Conservation (phyloP, 1,140 invertebrate genomes). For the Lasioglossum baleicum region DNA sequence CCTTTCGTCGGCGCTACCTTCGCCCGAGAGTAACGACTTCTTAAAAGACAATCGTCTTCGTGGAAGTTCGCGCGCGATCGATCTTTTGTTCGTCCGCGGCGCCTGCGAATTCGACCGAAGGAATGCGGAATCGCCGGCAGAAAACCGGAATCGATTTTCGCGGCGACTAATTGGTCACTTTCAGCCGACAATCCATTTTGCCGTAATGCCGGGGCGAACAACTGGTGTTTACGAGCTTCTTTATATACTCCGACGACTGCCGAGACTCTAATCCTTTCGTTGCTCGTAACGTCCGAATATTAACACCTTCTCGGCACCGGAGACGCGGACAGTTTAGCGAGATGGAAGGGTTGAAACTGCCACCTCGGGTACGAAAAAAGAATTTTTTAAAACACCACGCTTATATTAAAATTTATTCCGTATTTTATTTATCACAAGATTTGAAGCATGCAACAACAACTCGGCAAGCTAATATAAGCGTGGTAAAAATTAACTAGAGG, state of each 20-base stretch:
- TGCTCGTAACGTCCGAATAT: too few species aligned
- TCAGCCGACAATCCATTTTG: neutral
- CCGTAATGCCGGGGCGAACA: neutral
- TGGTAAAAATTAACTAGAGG: too few species aligned
- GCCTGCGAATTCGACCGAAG: neutral
- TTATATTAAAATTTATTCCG: too few species aligned
- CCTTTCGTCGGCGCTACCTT: neutral
- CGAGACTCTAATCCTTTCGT: neutral
- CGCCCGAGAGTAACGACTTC: conserved; percentile 31
- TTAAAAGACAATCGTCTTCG: conserved; percentile 32
- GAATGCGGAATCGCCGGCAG: conserved; percentile 16
- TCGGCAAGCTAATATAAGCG: too few species aligned
- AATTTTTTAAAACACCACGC: too few species aligned
- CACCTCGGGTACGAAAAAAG: too few species aligned
- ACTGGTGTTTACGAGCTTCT: neutral
- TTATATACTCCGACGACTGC: too few species aligned
- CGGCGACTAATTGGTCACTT: neutral
- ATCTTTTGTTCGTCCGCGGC: neutral
- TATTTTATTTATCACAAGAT: too few species aligned
- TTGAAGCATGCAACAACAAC: too few species aligned
- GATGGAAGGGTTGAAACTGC: too few species aligned
- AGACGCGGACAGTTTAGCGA: too few species aligned
- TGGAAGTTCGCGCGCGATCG: conserved; percentile 1
- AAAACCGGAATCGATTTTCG: conserved; percentile 16
- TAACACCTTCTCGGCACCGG: too few species aligned